Base-by-base conservation (phyloP, 2,797 vertebrate species). In the Halcyon badia region DNA sequence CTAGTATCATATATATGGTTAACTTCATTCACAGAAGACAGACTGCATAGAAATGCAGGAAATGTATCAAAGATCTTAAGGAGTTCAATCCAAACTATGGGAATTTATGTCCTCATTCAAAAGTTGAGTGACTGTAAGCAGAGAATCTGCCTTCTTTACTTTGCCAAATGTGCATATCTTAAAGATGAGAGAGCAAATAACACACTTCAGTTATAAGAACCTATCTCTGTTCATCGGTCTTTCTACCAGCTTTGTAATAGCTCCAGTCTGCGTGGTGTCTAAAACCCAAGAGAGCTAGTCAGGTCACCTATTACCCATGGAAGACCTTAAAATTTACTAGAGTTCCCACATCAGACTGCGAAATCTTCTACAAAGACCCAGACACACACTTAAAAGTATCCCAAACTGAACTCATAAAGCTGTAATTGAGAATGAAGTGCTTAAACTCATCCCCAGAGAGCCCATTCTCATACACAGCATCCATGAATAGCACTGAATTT, bases 401-500 rank as follows among this genome's bases (percentile, higher is more conserved):
- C 58, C 66, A 84, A 70, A 89, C 22, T 66, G 70, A 95, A 87
- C 62, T 62, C 58, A 79, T 51, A 26, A 84, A 83, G 54, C 19
- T 92, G 46, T 58, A 91, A 91, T 10, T 79, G 86, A 87, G 65
- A 91, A 94, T 91, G 33, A 82, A 72, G 6, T 33, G 49, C 35
- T 65, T 79, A 51, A 72, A 72, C 17, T 94, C 41, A 86, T 69
- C 33, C 70, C 46, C 42, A 46, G 39, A 58, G 90, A 87, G 77
- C 58, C 37, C 51, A 72, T 94, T 89, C 54, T 58, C 61, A 62
- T 39, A 85, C 17, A 28, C 46, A 87, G 30, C 35, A 89, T 37
- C 79, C 84, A 79, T 1, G 22, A 90, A 37, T 28, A 92, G 46
- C 35, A 76, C 30, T 54, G 92, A 84, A 76, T 91, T 82, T 58